Evolutionary conservation across 2,888 invertebrate genomes (phyloP).

Genomic region (Sminthurides aquaticus): DNA sequence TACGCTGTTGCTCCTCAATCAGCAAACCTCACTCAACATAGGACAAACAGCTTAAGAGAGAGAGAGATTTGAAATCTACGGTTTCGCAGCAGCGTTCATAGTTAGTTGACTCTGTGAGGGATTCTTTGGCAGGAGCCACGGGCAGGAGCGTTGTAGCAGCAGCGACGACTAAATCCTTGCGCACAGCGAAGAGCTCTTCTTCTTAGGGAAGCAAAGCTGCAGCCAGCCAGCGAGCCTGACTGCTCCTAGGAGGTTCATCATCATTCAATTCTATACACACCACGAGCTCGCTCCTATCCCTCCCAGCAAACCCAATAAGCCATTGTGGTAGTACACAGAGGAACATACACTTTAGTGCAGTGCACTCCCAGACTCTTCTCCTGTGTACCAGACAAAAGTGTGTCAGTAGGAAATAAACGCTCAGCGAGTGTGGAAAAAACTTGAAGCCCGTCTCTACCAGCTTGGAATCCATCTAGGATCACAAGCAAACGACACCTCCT

Average conservation of each 20-base stretch:
- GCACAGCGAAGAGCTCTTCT: background rate
- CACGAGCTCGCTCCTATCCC: background rate
- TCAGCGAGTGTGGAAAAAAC: conserved; percentile 33
- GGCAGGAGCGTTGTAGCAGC: background rate
- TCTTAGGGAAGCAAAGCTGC: no score
- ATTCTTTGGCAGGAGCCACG: no score
- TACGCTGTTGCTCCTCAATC: no score
- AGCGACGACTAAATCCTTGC: background rate
- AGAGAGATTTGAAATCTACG: no score
- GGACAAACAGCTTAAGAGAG: no score
- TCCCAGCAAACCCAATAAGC: background rate
- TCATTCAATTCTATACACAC: no score
- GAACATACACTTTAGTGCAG: background rate
- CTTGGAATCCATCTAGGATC: no score
- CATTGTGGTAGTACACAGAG: background rate
- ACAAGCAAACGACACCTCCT: no score
- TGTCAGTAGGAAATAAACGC: conserved; percentile 44
- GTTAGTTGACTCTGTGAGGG: no score
- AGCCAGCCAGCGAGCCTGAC: background rate
- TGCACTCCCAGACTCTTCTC: background rate
- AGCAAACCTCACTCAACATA: no score
- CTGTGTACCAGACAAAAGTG: conserved; percentile 35
- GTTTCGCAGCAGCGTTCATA: no score
- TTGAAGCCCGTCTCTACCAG: conserved; percentile 8
- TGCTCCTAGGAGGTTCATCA: no score